Base-by-base conservation (phyloP, 92 coral and sea anemone species). In the Blastomussa wellsi region DNA sequence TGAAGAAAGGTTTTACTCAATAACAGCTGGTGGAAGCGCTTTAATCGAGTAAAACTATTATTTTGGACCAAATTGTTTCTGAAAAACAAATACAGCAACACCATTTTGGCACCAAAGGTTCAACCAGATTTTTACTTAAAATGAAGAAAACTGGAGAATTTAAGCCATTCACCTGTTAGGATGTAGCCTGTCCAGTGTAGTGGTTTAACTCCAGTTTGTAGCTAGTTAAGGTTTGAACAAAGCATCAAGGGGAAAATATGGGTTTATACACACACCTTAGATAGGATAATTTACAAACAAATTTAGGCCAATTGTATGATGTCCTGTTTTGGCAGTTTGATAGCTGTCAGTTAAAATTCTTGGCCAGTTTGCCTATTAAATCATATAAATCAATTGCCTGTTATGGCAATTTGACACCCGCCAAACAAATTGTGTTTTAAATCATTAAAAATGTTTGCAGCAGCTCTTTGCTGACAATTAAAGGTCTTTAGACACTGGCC, bases 101-200 rank as follows among this genome's bases (percentile, higher is more conserved):
- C 68, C 32, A 11, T 62, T 62, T 62, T 24, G 68, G 68, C 35
- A 51, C 68, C 7, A 57, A 52, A 31, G 79, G 79, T 76, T 76
- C 79, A 76, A 47, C 79, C 79, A 76, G 79, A 51, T 38, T 29
- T 76, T 26, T 16, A 24, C 22, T 48, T 16, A 9, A 16, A 74
- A 74, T 47, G 32, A n/a, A 74, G 11, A 12, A 11, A 26, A 47
- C 62, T 74, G 32, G 59, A 47, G 36, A 7, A 15, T 42, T n/a
- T 51, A 47, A 51, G 59, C 52, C 59, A 74, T 33, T 33, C 74
- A 68, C 26, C 74, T 68, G 74, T 68, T 13, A 62, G 68, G 68
- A 62, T 14, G 68, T 26, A 62, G 68, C 16, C 68, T 62, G 15
- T 62, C 33, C 32, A 62, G 15, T 62, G 9, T 62, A 62, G 68